phyloP scores from a whole-genome alignment of 2,888 invertebrate species.

The Drosophila kokeensis region DNA sequence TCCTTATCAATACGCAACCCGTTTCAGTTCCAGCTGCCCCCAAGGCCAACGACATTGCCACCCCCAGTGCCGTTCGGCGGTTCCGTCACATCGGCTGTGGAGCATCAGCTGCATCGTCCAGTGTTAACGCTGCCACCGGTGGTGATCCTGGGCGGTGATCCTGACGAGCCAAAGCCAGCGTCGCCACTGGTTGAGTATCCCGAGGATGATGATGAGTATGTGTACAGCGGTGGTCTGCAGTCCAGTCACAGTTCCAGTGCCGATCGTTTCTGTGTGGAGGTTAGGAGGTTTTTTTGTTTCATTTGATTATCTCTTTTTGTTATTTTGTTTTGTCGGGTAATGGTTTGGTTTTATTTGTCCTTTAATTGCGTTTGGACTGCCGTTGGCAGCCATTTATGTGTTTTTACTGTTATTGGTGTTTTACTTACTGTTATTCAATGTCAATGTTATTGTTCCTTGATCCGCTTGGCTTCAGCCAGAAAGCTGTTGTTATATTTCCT shows the following conservation, averaged over 20 bases:
- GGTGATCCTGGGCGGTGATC: slow-evolving; percentile 85
- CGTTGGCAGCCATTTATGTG: slow-evolving; percentile 19
- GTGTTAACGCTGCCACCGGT: slow-evolving; percentile 86
- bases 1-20: slow-evolving; percentile 65
- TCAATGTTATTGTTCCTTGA: slow-evolving; percentile 17
- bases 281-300: slow-evolving; percentile 80
- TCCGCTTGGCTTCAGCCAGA: slow-evolving; percentile 12
- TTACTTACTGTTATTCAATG: slow-evolving; percentile 34
- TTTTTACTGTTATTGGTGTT: slow-evolving; percentile 27
- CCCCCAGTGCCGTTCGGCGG: neutral
- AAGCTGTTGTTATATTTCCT: slow-evolving; percentile 3
- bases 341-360: slow-evolving; percentile 52
- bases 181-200: slow-evolving; percentile 95
- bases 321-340: slow-evolving; percentile 34
- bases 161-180: slow-evolving; percentile 86
- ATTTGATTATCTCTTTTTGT: slow-evolving; percentile 51
- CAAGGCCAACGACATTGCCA: slow-evolving; percentile 18
- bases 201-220: slow-evolving; percentile 91
- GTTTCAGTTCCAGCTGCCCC: slow-evolving; percentile 72
- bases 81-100: slow-evolving; percentile 59
- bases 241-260: slow-evolving; percentile 78
- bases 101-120: slow-evolving; percentile 83
- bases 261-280: slow-evolving; percentile 85
- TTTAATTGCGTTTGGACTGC: slow-evolving; percentile 28
- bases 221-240: slow-evolving; percentile 51